Evolutionary conservation across 2,888 invertebrate genomes (phyloP).

Genomic region (Nyleta sp.): DNA sequence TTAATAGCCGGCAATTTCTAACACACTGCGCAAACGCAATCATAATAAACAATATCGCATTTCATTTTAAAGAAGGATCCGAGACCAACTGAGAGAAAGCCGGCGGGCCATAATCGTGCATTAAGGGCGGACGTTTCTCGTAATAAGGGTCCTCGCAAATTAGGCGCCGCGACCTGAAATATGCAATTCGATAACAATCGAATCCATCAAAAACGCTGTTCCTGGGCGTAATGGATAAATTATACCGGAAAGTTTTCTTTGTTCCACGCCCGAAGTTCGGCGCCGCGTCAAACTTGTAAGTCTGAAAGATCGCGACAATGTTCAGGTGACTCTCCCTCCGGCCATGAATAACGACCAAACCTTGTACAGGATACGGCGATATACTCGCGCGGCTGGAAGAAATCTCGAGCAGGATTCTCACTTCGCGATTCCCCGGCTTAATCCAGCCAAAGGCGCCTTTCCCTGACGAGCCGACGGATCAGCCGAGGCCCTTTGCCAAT

Average conservation of each 20-base stretch:
- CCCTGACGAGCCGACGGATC: slow-evolving; percentile 6
- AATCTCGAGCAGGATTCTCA: slow-evolving; percentile 52
- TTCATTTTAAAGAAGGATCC: slow-evolving; percentile 33
- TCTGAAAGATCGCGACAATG: slow-evolving; percentile 53
- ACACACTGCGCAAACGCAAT: slow-evolving; percentile 58
- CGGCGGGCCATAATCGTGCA: not conserved
- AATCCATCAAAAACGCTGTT: slow-evolving; percentile 32
- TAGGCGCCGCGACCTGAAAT: slow-evolving; percentile 4
- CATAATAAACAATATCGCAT: slow-evolving; percentile 62
- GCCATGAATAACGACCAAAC: slow-evolving; percentile 50
- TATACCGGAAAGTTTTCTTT: slow-evolving; percentile 52
- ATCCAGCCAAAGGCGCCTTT: slow-evolving; percentile 31
- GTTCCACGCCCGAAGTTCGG: slow-evolving; percentile 36
- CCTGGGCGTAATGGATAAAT: slow-evolving; percentile 43
- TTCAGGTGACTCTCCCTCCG: slow-evolving; percentile 38
- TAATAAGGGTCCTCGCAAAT: not conserved
- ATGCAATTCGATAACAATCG: slow-evolving; percentile 41
- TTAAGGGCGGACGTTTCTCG: not conserved
- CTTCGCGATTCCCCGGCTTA: slow-evolving; percentile 44
- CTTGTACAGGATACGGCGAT: slow-evolving; percentile 42
- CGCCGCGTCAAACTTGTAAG: slow-evolving; percentile 40
- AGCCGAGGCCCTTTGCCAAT: not conserved
- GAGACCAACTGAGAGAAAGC: slow-evolving; percentile 8
- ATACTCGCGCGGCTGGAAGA: slow-evolving; percentile 17
- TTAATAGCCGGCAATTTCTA: slow-evolving; percentile 62